phyloP scores from a whole-genome alignment of 2,113 vertebrate species.

The Protobothrops flavoviridis region DNA sequence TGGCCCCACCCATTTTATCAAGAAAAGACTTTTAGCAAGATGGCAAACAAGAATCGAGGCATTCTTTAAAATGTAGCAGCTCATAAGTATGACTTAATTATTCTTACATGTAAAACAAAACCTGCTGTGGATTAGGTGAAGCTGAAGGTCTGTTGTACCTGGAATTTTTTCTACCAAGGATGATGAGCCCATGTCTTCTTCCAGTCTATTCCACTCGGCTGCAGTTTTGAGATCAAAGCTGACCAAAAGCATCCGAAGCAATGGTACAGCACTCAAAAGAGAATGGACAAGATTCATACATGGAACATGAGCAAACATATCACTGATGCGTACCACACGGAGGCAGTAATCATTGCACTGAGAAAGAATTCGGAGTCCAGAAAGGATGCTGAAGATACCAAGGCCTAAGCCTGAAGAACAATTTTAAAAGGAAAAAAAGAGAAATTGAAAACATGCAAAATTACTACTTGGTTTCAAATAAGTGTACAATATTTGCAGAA shows the following conservation, averaged over 20 bases:
- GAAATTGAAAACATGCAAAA: neutral
- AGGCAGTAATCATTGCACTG: conserved; percentile 60
- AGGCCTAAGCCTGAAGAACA: conserved; percentile 69
- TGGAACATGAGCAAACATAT: conserved; percentile 72
- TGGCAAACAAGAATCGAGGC: neutral
- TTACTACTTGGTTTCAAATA: neutral
- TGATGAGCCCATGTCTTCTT: conserved; percentile 46
- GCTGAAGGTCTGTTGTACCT: conserved; percentile 59
- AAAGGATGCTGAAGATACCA: conserved; percentile 73
- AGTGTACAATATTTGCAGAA: fast-evolving
- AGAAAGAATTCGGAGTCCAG: conserved; percentile 71
- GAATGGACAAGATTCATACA: conserved; percentile 71
- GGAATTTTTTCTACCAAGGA: conserved; percentile 64
- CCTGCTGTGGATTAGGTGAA: neutral
- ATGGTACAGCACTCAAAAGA: conserved; percentile 67
- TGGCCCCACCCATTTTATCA: neutral
- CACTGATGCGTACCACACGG: conserved; percentile 69
- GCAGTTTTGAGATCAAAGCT: conserved; percentile 75
- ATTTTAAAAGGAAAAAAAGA: conserved; percentile 30
- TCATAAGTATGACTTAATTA: neutral
- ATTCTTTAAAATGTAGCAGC: neutral
- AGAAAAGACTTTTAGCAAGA: neutral
- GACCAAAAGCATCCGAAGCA: conserved; percentile 66
- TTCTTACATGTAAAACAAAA: neutral
- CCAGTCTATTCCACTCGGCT: conserved; percentile 59